phyloP scores from a whole-genome alignment of 1,140 invertebrate species.

The Harpegnathos saltator region DNA sequence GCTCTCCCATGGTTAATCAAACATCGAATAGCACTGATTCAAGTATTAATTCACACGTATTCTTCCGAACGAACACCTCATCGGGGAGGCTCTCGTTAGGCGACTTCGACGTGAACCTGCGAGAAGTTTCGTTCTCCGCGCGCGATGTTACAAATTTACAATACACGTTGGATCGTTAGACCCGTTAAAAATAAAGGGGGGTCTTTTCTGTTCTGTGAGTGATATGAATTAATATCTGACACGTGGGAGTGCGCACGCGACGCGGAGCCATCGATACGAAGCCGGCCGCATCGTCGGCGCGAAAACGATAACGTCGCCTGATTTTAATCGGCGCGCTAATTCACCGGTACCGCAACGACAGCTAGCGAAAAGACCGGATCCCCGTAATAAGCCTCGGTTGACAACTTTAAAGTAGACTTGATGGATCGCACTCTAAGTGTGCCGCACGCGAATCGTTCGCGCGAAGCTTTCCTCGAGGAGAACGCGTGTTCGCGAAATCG shows the following conservation, averaged over 20 bases:
- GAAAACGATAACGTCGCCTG: neutral
- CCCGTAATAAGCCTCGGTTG: neutral
- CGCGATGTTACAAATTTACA: no score
- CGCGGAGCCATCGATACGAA: neutral
- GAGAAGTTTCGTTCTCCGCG: no score
- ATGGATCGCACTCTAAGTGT: neutral
- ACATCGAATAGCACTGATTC: no score
- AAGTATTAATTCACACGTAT: no score
- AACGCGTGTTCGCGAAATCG: neutral
- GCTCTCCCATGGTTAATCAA: no score
- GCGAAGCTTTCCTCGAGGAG: neutral
- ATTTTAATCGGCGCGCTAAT: constrained; percentile 18
- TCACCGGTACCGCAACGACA: neutral
- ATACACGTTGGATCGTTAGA: neutral
- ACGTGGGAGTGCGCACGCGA: neutral
- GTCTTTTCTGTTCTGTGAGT: no score
- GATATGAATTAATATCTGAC: neutral
- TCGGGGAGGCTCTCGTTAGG: no score
- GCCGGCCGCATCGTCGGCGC: neutral
- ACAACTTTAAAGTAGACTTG: neutral
- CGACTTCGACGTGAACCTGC: no score
- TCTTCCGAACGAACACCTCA: no score
- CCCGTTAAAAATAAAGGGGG: neutral
- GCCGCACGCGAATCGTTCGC: neutral
- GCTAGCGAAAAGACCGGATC: neutral